A percentile compares a stretch with the other conserved stretches of the same genome.
Evolutionary conservation across 2,888 invertebrate genomes (phyloP).

Genomic region (Synanthedon vespiformis): DNA sequence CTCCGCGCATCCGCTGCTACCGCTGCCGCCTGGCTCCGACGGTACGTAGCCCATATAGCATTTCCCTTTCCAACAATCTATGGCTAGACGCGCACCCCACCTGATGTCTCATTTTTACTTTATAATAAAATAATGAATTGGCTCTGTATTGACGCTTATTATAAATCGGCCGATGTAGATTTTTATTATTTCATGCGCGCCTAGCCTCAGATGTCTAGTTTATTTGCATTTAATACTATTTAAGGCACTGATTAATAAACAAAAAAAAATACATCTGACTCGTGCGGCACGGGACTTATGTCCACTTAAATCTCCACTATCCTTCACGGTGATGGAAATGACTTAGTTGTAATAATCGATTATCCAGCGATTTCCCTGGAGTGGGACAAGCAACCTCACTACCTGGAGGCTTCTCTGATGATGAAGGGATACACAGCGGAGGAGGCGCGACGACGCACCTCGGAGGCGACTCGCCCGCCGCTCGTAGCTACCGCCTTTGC

Average conservation of each 20-base stretch:
- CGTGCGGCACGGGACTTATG: too few relatives aligned
- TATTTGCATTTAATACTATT: too few relatives aligned
- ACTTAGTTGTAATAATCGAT: neutral
- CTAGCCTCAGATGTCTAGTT: neutral
- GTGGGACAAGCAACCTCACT: slow-evolving; percentile 72
- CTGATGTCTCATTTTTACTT: too few relatives aligned
- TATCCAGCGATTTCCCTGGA: slow-evolving; percentile 67
- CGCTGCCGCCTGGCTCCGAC: slow-evolving; percentile 81
- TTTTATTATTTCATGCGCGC: neutral
- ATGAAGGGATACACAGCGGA: slow-evolving; percentile 76
- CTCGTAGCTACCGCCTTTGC: slow-evolving; percentile 65
- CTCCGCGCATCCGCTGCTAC: slow-evolving; percentile 94
- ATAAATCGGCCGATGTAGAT: too few relatives aligned
- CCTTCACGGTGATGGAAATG: neutral
- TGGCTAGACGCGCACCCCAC: too few relatives aligned
- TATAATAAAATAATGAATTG: too few relatives aligned
- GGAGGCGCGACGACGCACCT: slow-evolving; percentile 44
- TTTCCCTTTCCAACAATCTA: too few relatives aligned
- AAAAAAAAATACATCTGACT: too few relatives aligned
- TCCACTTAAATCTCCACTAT: too few relatives aligned
- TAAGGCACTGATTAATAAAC: too few relatives aligned
- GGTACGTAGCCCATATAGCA: slow-evolving; percentile 39
- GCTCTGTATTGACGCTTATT: too few relatives aligned
- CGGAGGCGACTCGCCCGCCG: slow-evolving; percentile 48
- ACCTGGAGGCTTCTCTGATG: slow-evolving; percentile 89